These are phyloP conservation scores for Callosobruchus maculatus DNA, from an alignment of 2,888 invertebrate genomes.

Conservation along the genomic window DNA sequence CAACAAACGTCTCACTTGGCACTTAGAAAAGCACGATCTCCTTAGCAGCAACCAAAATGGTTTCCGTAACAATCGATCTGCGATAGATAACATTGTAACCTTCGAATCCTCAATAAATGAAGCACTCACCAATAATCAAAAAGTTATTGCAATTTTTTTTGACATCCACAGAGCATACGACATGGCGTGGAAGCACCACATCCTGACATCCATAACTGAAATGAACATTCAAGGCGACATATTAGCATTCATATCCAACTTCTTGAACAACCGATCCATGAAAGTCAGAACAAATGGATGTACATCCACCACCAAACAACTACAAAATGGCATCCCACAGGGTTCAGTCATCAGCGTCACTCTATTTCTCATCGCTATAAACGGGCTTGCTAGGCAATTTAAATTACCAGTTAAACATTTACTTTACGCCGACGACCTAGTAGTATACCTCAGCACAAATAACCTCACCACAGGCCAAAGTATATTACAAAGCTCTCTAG, in stretches of 20 bases:
- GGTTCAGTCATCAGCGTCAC: slow-evolving; percentile 1
- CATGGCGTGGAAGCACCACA: neutral
- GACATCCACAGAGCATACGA: slow-evolving; percentile 3
- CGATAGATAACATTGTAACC: neutral
- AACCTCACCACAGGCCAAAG: neutral
- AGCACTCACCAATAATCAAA: slow-evolving; percentile 4
- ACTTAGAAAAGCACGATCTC: neutral
- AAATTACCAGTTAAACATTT: neutral
- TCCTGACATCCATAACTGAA: neutral
- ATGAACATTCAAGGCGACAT: slow-evolving; percentile 1
- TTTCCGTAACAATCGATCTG: neutral
- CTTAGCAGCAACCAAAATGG: neutral
- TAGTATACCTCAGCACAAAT: neutral
- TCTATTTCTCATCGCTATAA: slow-evolving; percentile 1
- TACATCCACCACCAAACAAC: neutral
- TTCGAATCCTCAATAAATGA: slow-evolving; percentile 1
- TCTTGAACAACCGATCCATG: neutral
- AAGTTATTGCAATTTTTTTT: slow-evolving; percentile 3
- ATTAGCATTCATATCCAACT: neutral
- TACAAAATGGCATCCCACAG: slow-evolving; percentile 2
- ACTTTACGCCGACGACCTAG: slow-evolving; percentile 6
- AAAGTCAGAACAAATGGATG: neutral
- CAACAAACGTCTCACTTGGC: neutral
- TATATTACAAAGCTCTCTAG: neutral
- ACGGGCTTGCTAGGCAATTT: neutral